Base-by-base conservation (phyloP, 2,113 vertebrate species). In the Bufo gargarizans region DNA sequence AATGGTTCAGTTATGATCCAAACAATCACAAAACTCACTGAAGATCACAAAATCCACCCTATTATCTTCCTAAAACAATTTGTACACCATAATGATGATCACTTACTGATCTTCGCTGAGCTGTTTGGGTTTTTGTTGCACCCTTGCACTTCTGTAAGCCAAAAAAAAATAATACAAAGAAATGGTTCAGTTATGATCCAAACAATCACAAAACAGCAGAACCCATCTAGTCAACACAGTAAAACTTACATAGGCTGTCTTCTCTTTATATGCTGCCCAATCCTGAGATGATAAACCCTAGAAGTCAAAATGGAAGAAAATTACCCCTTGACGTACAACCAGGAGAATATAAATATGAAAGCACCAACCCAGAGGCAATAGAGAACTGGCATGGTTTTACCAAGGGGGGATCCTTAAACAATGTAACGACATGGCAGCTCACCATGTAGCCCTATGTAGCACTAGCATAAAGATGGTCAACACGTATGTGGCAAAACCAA, bases 281-380 rank as follows among this genome's bases (percentile, higher is more conserved):
- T 98, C 97, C 93, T 99, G 97, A 1, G 97, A 95, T 0, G 98
- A 96, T 90, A 99, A 91, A 89, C 96, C 97, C 98, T 99, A 95
- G 0, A 89, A 87, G 90, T 5, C 91, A 49, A 92, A 89, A 19
- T 50, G 14, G 56, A 56, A 0, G 11, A 0, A 76, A 49, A 20
- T 76, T 76, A 76, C 3, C 33, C 3, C 69, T 58, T 61, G 3
- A 6, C 9, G 3, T 45, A 43, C n/a, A n/a, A 81, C 14, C n/a
- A 59, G 13, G 22, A 45, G 6, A 14, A 45, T 1, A 3, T 72
- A 5, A 0, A 13, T 33, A 59, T 45, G 20, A 19, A 59, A 7
- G 45, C 69, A 33, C 19, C 22, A 80, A 49, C 10, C 19, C 6
- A 19, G 4, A 9, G n/a, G n/a, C n/a, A n/a, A n/a, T n/a, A n/a